A percentile compares a stretch with the other conserved stretches of the same genome.
These are phyloP conservation scores for Rhynchomys soricoides DNA, from an alignment of 2,113 vertebrate species.

Conservation along the genomic window DNA sequence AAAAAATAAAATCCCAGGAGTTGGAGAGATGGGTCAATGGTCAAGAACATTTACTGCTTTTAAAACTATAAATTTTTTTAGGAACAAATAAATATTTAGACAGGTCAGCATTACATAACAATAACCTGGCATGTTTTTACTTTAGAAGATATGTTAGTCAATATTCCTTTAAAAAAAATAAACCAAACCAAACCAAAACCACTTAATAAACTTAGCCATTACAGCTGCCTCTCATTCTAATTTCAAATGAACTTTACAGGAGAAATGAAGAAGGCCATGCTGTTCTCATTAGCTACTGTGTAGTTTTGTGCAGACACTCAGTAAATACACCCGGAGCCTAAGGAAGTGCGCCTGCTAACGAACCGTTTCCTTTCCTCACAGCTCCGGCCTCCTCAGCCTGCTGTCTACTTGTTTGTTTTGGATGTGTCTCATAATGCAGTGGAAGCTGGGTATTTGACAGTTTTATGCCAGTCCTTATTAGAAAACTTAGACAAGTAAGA, in stretches of 20 bases:
- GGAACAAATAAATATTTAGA: background rate
- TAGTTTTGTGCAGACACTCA: background rate
- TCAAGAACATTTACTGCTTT: background rate
- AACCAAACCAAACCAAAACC: background rate
- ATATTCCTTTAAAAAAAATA: background rate
- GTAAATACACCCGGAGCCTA: background rate
- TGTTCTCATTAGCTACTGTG: background rate
- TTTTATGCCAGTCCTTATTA: slow-evolving; percentile 94
- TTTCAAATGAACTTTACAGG: background rate
- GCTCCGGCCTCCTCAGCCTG: slow-evolving; percentile 97
- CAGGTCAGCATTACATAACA: background rate
- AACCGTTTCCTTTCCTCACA: slow-evolving; percentile 81
- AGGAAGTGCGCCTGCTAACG: background rate
- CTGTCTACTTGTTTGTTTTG: slow-evolving; percentile 97
- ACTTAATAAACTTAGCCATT: background rate
- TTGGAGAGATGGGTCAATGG: background rate
- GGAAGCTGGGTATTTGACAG: slow-evolving; percentile 95
- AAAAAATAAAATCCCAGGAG: background rate
- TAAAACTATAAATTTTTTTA: background rate
- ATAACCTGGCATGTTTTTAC: background rate
- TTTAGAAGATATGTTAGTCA: background rate
- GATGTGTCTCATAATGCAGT: slow-evolving; percentile 98
- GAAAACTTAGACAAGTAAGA: slow-evolving; percentile 98
- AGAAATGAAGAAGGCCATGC: background rate
- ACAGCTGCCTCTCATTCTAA: background rate